phyloP scores from a whole-genome alignment of 1,140 invertebrate species.

The Leptinotarsa texana region DNA sequence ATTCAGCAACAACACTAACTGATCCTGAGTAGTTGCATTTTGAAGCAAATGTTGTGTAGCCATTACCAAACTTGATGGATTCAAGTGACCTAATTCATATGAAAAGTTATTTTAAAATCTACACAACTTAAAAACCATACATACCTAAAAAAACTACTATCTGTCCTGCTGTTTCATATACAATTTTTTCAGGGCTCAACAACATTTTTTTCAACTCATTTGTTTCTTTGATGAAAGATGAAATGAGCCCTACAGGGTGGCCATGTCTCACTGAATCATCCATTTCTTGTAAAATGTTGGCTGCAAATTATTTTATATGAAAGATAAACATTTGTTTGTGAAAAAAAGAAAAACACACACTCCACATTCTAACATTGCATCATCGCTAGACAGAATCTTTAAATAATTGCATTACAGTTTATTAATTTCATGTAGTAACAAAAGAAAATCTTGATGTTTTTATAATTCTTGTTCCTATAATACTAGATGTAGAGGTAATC shows the following conservation, averaged over 20 bases:
- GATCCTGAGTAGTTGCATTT: conserved; percentile 59
- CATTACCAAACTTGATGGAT: conserved; percentile 60
- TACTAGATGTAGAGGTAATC: no score
- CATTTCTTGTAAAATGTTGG: conserved; percentile 59
- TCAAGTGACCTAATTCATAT: conserved; percentile 57
- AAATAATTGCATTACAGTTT: no score
- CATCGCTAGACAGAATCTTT: no score
- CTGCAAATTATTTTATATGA: conserved; percentile 26
- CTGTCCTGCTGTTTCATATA: conserved; percentile 59
- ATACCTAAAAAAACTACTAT: conserved; percentile 62
- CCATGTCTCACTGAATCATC: conserved; percentile 59
- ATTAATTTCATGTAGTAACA: no score
- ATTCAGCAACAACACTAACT: conserved; percentile 60
- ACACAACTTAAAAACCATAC: conserved; percentile 34
- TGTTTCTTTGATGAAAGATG: conserved; percentile 47
- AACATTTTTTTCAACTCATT: conserved; percentile 47
- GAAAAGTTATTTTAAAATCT: not conserved
- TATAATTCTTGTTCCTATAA: no score
- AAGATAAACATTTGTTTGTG: not conserved
- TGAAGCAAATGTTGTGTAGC: conserved; percentile 61
- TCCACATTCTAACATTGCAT: no score
- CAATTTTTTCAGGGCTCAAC: conserved; percentile 48
- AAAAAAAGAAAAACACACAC: no score
- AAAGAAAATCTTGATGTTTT: no score
- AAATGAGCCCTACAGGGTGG: conserved; percentile 46